A percentile compares a stretch with the other conserved stretches of the same genome.
Evolutionary conservation across 2,888 invertebrate species (phyloP).

Genomic region (Callyntrura guangdongensis): DNA sequence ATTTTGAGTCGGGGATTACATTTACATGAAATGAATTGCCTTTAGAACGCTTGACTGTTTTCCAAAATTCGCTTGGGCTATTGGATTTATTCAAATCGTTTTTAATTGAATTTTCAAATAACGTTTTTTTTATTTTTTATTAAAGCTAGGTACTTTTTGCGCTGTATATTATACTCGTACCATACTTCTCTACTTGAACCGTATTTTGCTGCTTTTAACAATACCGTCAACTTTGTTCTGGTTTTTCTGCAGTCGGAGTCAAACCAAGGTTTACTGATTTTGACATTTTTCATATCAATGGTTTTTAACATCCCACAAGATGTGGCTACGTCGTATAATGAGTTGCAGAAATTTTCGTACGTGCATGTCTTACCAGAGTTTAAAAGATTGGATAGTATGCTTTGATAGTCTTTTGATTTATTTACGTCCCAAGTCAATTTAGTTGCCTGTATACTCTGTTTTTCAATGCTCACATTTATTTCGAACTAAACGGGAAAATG

Average conservation of each 20-base stretch:
- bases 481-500: conserved; percentile 6
- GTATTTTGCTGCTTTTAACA: background rate
- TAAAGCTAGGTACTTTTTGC: background rate
- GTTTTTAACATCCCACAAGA: too few relatives aligned
- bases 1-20: background rate
- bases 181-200: background rate
- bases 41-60: background rate
- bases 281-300: too few relatives aligned
- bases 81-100: background rate
- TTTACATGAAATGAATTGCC: background rate
- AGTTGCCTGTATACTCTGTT: background rate
- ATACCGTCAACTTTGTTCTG: background rate
- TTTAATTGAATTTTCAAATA: background rate
- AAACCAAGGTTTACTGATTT: background rate
- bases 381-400: too few relatives aligned
- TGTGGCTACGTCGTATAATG: too few relatives aligned
- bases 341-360: too few relatives aligned
- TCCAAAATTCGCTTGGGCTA: conserved; percentile 14
- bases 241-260: background rate
- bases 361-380: background rate
- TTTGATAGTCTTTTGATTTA: background rate
- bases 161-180: background rate
- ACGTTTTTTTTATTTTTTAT: background rate
- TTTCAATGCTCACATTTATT: background rate
- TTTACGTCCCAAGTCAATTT: background rate